Evolutionary conservation across 2,888 invertebrate genomes (phyloP).

Genomic region (Deroplatys truncata): DNA sequence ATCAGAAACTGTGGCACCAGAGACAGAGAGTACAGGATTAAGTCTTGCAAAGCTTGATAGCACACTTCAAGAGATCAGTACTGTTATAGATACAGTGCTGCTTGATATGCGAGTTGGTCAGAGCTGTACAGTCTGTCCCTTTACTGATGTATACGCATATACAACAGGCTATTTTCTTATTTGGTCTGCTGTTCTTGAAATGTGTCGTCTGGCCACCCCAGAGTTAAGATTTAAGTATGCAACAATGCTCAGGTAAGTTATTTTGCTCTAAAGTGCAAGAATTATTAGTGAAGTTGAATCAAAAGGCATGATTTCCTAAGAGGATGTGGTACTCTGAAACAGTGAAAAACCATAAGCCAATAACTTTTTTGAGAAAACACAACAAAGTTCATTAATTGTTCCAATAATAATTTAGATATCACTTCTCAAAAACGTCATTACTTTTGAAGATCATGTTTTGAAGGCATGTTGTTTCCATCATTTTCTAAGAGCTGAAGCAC

Average conservation of each 20-base stretch:
- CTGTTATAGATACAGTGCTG: conserved; percentile 51
- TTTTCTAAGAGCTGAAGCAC: too few species aligned
- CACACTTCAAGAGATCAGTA: conserved; percentile 40
- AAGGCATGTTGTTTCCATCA: too few species aligned
- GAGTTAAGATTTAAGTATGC: conserved; percentile 71
- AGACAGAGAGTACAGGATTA: not conserved
- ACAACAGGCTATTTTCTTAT: conserved; percentile 67
- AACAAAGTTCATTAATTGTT: too few species aligned
- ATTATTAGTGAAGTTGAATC: not conserved
- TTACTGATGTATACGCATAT: conserved; percentile 56
- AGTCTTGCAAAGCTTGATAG: not conserved
- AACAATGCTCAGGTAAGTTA: conserved; percentile 55
- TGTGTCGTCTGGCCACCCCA: conserved; percentile 62
- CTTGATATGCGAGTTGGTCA: conserved; percentile 50
- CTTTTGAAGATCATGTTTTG: too few species aligned
- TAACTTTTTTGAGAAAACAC: too few species aligned
- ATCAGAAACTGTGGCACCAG: not conserved
- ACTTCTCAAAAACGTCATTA: too few species aligned
- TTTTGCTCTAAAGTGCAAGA: not conserved
- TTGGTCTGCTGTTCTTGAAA: conserved; percentile 63
- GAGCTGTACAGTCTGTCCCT: conserved; percentile 54
- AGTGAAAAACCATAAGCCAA: too few species aligned
- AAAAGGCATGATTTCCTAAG: too few species aligned
- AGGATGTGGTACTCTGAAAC: too few species aligned
- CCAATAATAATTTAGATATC: too few species aligned